Conservation (phyloP, 2,797 vertebrate species). For the Pangasius krempfi region DNA sequence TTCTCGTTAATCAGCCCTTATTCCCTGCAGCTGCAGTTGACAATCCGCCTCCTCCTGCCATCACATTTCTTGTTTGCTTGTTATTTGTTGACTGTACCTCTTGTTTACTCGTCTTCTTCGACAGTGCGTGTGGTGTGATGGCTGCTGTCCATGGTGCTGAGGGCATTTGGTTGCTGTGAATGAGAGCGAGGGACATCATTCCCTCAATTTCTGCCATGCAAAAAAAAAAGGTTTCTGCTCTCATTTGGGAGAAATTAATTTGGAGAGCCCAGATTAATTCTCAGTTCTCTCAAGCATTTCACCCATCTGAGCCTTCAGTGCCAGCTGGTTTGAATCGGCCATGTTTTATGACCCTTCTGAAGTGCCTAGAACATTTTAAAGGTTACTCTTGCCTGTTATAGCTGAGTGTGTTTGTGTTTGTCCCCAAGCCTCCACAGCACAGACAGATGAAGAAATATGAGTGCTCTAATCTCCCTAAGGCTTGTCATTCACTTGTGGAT, state of each 20-base stretch:
- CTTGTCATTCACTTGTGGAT: conserved; percentile 26
- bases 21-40: background rate
- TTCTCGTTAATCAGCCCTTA: background rate
- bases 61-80: background rate
- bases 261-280: background rate
- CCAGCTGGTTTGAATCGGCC: background rate
- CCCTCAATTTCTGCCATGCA: background rate
- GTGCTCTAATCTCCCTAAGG: conserved; percentile 22
- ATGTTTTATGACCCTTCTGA: conserved; percentile 10
- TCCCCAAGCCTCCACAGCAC: background rate
- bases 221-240: background rate
- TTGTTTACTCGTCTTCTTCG: background rate
- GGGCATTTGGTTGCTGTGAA: background rate
- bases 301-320: background rate
- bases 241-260: background rate
- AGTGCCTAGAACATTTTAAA: conserved; percentile 1
- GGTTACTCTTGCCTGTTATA: conserved; percentile 14
- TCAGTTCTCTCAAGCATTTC: background rate
- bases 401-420: background rate
- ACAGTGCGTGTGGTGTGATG: background rate
- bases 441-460: conserved; percentile 10
- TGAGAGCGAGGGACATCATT: background rate
- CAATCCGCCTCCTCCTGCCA: background rate
- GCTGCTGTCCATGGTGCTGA: conserved; percentile 9
- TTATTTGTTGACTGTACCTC: background rate